A percentile compares a stretch with the other conserved stretches of the same genome.
Evolutionary conservation across 2,113 vertebrate genomes (phyloP).

Genomic region (Falco punctatus): DNA sequence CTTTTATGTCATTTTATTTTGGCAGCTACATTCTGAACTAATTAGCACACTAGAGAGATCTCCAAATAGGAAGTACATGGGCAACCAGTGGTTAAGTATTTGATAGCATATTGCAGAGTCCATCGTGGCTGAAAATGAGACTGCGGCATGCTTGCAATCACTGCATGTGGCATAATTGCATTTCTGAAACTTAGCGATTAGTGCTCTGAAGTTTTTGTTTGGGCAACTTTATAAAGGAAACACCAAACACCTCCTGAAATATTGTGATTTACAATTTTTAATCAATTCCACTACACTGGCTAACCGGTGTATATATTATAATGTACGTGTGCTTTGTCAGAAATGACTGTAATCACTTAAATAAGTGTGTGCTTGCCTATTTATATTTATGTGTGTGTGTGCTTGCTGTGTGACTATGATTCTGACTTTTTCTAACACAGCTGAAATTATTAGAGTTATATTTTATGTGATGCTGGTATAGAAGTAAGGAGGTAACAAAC

Average conservation of each 20-base stretch:
- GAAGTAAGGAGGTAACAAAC: conserved; percentile 2
- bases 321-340: conserved; percentile 8
- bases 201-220: conserved; percentile 44
- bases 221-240: conserved; percentile 48
- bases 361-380: background rate
- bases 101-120: conserved; percentile 13
- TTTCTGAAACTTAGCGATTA: conserved; percentile 56
- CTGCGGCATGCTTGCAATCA: conserved; percentile 18
- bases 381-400: background rate
- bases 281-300: conserved; percentile 17
- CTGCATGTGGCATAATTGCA: conserved; percentile 71
- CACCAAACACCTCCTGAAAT: conserved; percentile 17
- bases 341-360: conserved; percentile 30
- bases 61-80: background rate
- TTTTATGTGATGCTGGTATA: background rate
- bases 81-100: conserved; percentile 43
- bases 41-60: conserved; percentile 44
- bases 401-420: background rate
- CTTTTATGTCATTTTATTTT: conserved; percentile 8
- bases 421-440: background rate
- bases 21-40: conserved; percentile 27
- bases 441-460: conserved; percentile 19
- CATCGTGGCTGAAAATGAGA: background rate
- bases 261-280: conserved; percentile 49
- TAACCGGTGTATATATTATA: background rate